Conservation (phyloP, 2,113 vertebrate species). For the Psittacus erithacus region DNA sequence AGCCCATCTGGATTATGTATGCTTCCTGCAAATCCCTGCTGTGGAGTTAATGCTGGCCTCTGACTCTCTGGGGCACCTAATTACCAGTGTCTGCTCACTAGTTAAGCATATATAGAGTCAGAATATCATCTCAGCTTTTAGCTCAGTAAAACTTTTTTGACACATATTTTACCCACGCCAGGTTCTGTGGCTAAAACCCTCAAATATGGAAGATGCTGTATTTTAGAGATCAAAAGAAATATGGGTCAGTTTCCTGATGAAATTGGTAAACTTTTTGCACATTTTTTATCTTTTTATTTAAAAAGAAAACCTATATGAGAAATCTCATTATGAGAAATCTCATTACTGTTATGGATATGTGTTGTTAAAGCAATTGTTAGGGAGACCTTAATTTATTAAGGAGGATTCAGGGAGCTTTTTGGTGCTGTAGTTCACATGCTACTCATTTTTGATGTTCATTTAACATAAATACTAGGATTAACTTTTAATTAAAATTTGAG, state of each 20-base stretch:
- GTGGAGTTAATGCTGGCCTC: neutral
- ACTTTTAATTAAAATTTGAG: neutral
- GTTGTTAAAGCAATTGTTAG: neutral
- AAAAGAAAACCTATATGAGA: neutral
- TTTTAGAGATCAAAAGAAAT: neutral
- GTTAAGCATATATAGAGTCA: rapidly evolving
- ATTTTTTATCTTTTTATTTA: neutral
- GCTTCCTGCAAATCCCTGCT: neutral
- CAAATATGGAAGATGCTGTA: neutral
- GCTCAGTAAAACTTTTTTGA: neutral
- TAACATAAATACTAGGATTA: neutral
- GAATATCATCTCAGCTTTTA: neutral
- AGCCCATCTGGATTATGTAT: neutral
- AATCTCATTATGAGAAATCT: neutral
- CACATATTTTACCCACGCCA: neutral
- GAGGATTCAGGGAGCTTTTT: neutral
- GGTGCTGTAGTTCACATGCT: neutral
- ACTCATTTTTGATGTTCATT: neutral
- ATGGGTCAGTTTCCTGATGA: neutral
- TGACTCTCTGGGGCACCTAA: neutral
- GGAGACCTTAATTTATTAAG: neutral
- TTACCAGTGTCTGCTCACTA: neutral
- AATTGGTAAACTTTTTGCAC: neutral
- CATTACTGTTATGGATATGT: neutral
- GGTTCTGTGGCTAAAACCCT: neutral